Conservation (phyloP, 2,113 vertebrate species). For the Pogona vitticeps region DNA sequence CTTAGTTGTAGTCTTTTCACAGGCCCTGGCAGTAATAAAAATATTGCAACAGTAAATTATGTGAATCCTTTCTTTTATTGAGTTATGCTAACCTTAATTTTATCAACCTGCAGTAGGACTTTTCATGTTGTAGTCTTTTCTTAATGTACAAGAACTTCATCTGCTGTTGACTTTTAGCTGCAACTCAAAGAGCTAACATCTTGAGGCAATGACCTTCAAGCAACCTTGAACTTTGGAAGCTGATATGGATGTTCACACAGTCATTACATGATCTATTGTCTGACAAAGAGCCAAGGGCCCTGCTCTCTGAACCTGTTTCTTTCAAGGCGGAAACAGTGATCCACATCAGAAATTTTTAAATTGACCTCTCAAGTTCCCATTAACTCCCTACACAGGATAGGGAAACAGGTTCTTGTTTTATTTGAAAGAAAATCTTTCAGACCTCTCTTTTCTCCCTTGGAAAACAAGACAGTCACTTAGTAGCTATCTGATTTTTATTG, state of each 20-base stretch:
- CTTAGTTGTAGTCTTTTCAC: background rate
- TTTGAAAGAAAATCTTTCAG: slow-evolving; percentile 53
- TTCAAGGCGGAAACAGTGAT: slow-evolving; percentile 46
- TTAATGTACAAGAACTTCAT: background rate
- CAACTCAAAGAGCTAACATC: background rate
- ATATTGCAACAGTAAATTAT: background rate
- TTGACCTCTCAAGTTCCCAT: slow-evolving; percentile 44
- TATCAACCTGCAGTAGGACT: background rate
- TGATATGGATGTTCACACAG: slow-evolving; percentile 17
- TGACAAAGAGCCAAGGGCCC: slow-evolving; percentile 48
- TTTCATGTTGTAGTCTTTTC: background rate
- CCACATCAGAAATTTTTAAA: slow-evolving; percentile 59
- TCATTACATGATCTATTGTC: slow-evolving; percentile 51
- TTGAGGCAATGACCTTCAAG: slow-evolving; percentile 39
- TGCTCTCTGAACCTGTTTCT: slow-evolving; percentile 48
- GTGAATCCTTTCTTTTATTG: background rate
- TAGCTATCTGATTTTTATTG: slow-evolving; percentile 25
- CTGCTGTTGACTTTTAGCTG: background rate
- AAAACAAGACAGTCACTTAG: slow-evolving; percentile 30
- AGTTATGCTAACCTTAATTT: background rate
- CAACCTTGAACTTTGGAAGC: slow-evolving; percentile 49
- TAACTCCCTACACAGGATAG: slow-evolving; percentile 46
- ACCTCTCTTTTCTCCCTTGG: slow-evolving; percentile 36
- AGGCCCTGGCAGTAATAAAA: background rate
- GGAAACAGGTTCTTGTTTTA: slow-evolving; percentile 43